Evolutionary conservation across 37 sponge, comb jelly and placozoan genomes (phyloP).

Genomic region (Crambe crambe): DNA sequence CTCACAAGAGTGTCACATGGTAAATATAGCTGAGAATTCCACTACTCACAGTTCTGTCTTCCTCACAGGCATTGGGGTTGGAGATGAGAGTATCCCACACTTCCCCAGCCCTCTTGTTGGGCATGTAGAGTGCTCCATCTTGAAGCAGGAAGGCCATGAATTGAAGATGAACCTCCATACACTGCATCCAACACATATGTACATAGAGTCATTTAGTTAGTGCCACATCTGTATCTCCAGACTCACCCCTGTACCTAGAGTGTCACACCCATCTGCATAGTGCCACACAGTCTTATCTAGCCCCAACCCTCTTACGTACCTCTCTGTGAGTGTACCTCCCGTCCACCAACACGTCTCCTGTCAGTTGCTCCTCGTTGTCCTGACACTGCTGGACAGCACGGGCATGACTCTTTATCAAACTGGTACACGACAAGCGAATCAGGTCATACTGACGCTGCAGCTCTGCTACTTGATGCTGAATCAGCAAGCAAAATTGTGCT

Average conservation of each 20-base stretch:
- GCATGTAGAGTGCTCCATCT: constrained; percentile 83
- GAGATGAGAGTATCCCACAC: constrained; percentile 80
- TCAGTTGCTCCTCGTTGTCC: constrained; percentile 32
- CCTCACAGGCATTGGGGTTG: constrained; percentile 71
- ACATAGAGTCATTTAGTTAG: neutral
- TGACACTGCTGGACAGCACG: constrained; percentile 28
- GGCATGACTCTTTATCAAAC: constrained; percentile 51
- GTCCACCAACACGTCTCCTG: constrained; percentile 51
- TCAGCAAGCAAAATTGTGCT: too few species aligned
- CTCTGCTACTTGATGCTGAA: constrained; percentile 70
- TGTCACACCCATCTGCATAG: neutral
- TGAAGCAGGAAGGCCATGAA: constrained; percentile 76
- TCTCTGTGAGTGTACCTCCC: constrained; percentile 72
- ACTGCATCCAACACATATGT: constrained; percentile 18
- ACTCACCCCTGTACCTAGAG: neutral
- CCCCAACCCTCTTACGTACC: too few species aligned
- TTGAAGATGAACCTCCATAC: constrained; percentile 73
- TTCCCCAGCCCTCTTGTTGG: constrained; percentile 70
- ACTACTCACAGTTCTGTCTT: constrained; percentile 66
- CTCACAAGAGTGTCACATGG: neutral
- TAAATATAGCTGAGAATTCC: neutral
- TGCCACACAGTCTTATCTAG: neutral
- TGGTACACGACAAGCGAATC: constrained; percentile 41
- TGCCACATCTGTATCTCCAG: neutral
- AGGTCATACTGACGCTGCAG: constrained; percentile 76